Base-by-base conservation (phyloP, 2,797 vertebrate species). In the Microctenopoma steveboyesi region DNA sequence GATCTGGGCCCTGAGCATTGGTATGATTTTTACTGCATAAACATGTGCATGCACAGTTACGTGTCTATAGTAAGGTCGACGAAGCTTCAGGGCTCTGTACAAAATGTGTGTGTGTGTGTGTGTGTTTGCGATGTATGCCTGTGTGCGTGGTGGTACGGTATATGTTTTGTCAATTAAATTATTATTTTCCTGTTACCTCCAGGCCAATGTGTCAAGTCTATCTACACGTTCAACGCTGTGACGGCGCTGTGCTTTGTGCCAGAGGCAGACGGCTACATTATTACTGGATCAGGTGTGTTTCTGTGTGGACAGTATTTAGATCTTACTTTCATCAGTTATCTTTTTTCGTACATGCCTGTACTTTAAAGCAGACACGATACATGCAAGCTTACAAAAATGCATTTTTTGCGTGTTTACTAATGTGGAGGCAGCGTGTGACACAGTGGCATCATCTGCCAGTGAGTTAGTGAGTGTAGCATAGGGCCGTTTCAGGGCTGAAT, bases 191-290 rank as follows among this genome's bases (percentile, higher is more conserved):
- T 39, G 48, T 66, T 79, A 11, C 85, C 88, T 79, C n/a, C 80
- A 95, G 95, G 94, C 64, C 93, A 92, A 73, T 95, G 94, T 78
- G 83, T 95, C 55, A 94, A 94, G 82, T 95, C 94, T 52, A 83
- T 95, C 84, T 95, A 95, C 92, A 95, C 95, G 0, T 95, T 94
- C 86, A 95, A 94, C 14, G 78, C 90, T 1, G 92, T 95, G 75
- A 92, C 93, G 3, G 91, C 94, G 15, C 84, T 95, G 56, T 93
- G 90, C 70, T 94, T 95, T 59, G 84, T 93, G 78, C 90, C 94
- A 1, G 93, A 94, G 79, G 91, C 77, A 54, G 84, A 89, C 4
- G 93, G 92, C 72, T 94, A 89, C 83, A 90, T 95, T 74, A 81
- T 94, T 74, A 92, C 93, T 3, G 94, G 93, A 74, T 94, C 94